Evolutionary conservation across 2,113 vertebrate genomes (phyloP), one percentile per base, ranked within the genome.

Genomic region (Nibea albiflora): DNA sequence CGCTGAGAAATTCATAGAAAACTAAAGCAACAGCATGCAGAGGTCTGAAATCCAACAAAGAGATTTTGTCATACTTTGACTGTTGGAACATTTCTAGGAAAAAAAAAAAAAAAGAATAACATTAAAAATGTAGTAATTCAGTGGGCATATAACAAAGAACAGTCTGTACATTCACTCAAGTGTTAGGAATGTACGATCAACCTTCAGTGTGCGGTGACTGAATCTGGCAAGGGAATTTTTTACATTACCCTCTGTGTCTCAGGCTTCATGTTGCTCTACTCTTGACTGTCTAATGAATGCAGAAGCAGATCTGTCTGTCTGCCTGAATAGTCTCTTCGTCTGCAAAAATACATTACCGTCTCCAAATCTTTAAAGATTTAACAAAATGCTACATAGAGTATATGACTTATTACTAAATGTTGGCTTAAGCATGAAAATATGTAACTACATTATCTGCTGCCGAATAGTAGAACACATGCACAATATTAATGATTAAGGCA

Each of bases 1-100:
- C 63, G 62, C 15, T 44, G 62, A 76, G 44, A 47, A 31, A 22
- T 52, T 76, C 46, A 11, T 10, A 12, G 52, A 54, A 66, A 57
- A 62, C 17, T 15, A 46, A 54, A 72, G 26, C 52, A 73, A 17
- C 53, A 67, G 17, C 31, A 44, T 14, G 50, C 24, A 20, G 8
- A 65, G 11, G 10, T 67, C 24, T 49, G 24, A 19, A 49, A 54
- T 71, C n/a, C 58, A 31, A 26, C 4, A 60, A 70, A 73, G 61
- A 47, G 2, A n/a, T n/a, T 5, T n/a, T 57, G 12, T 46, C 31
- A 20, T 22, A 19, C 28, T 50, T 39, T 52, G 6, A 64, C 5
- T 46, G 22, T 26, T 1, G 2, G 35, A 64, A 9, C 11, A 26
- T 58, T 50, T 58, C 16, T 7, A n/a, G 7, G n/a, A n/a, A 57